phyloP scores from a whole-genome alignment of 2,113 vertebrate genomes.

The Cariama cristata region DNA sequence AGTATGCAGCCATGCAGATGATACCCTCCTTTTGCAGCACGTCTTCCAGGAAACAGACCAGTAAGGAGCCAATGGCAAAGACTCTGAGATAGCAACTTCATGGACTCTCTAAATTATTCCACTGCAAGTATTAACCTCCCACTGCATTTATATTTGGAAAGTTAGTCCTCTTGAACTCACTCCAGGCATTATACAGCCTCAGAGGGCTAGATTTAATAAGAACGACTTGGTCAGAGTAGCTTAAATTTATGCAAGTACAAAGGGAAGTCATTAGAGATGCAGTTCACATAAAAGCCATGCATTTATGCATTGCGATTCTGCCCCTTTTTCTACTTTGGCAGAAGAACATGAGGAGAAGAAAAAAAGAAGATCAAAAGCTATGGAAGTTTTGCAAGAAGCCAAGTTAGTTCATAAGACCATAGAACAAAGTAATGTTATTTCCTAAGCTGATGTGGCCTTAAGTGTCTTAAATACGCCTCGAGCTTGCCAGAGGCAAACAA shows the following conservation, averaged over 20 bases:
- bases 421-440: constrained; percentile 69
- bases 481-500: constrained; percentile 51
- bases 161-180: constrained; percentile 52
- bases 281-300: constrained; percentile 44
- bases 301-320: constrained; percentile 54
- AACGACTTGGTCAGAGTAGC: constrained; percentile 52
- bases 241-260: constrained; percentile 58
- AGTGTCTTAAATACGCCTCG: constrained; percentile 49
- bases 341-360: constrained; percentile 16
- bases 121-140: background rate
- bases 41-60: background rate
- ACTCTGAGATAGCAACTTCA: fast-evolving
- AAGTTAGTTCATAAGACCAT: constrained; percentile 55
- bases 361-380: constrained; percentile 68
- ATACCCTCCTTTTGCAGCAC: background rate
- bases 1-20: background rate
- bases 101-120: background rate
- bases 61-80: background rate
- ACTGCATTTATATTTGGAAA: constrained; percentile 54
- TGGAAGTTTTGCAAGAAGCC: constrained; percentile 60
- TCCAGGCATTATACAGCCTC: constrained; percentile 33
- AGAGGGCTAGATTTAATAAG: constrained; percentile 50
- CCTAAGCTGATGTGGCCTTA: constrained; percentile 50
- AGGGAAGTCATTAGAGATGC: constrained; percentile 40
- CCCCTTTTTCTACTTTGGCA: constrained; percentile 44